phyloP scores from a whole-genome alignment of 2,888 invertebrate species.

The Tenodera sinensis region DNA sequence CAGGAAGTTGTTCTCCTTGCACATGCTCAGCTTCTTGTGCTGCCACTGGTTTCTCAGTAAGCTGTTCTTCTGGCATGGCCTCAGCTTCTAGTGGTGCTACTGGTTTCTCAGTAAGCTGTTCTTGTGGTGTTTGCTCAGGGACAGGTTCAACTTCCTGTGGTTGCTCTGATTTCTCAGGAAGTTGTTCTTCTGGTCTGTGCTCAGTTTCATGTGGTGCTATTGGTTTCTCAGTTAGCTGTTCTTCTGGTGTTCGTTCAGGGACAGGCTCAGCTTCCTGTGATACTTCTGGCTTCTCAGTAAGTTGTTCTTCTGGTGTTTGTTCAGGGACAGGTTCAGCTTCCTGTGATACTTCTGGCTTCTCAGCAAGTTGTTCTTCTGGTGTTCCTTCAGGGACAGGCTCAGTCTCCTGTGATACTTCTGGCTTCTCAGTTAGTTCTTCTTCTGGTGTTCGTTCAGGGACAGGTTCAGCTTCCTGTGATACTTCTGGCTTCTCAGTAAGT shows the following conservation, averaged over 20 bases:
- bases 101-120: neutral
- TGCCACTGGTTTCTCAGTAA: neutral
- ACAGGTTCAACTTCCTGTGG: neutral
- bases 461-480: neutral
- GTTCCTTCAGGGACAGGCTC: neutral
- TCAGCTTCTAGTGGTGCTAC: conserved; percentile 21
- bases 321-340: neutral
- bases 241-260: neutral
- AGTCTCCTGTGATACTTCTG: neutral
- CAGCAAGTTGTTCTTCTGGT: neutral
- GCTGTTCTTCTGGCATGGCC: neutral
- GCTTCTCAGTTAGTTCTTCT: neutral
- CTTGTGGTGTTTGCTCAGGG: neutral
- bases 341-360: neutral
- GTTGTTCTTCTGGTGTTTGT: neutral
- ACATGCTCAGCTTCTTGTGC: neutral
- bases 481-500: neutral
- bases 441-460: neutral
- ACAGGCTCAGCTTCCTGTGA: neutral
- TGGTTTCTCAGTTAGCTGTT: neutral
- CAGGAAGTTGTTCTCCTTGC: neutral
- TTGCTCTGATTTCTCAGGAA: neutral
- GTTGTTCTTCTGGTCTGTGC: neutral
- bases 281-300: neutral
- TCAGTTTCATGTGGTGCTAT: neutral